Percentiles rank a stretch among this genome's conserved stretches.
phyloP scores from a whole-genome alignment of 2,113 vertebrate species.

The Proteles cristata region DNA sequence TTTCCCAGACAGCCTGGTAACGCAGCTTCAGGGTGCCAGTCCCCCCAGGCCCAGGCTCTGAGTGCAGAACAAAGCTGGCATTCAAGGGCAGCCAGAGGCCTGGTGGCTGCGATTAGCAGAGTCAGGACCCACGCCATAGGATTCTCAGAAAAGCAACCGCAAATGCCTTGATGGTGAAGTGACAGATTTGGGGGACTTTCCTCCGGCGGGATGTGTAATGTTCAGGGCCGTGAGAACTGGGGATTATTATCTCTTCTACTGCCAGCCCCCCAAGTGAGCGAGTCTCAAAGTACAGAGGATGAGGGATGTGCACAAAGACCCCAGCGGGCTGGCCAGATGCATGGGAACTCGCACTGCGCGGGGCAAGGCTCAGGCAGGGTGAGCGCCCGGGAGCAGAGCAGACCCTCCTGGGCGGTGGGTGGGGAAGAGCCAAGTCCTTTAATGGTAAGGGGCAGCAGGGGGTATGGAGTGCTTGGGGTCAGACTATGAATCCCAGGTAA shows the following conservation, averaged over 20 bases:
- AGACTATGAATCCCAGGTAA: too few species aligned
- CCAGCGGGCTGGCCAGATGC: not conserved
- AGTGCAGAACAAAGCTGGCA: not conserved
- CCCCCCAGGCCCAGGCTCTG: not conserved
- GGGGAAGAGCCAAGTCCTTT: not conserved
- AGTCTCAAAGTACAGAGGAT: not conserved
- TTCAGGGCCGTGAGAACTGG: not conserved
- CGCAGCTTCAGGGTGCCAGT: not conserved
- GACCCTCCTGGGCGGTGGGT: not conserved
- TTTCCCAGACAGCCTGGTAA: not conserved
- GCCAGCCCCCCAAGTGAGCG: not conserved
- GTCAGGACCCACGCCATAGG: not conserved
- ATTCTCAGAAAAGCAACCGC: not conserved
- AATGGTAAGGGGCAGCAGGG: not conserved
- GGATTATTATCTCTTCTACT: not conserved
- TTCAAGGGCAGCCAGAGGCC: not conserved
- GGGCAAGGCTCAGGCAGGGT: not conserved
- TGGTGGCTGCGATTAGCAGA: not conserved
- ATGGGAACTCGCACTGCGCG: not conserved
- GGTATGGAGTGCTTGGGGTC: not conserved
- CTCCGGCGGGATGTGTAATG: not conserved
- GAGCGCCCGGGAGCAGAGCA: not conserved
- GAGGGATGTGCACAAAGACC: not conserved
- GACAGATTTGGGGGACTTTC: not conserved
- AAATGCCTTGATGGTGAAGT: slow-evolving; percentile 4